These are phyloP conservation scores for Pollachius pollachius DNA, from an alignment of 2,113 vertebrate species.

Conservation along the genomic window DNA sequence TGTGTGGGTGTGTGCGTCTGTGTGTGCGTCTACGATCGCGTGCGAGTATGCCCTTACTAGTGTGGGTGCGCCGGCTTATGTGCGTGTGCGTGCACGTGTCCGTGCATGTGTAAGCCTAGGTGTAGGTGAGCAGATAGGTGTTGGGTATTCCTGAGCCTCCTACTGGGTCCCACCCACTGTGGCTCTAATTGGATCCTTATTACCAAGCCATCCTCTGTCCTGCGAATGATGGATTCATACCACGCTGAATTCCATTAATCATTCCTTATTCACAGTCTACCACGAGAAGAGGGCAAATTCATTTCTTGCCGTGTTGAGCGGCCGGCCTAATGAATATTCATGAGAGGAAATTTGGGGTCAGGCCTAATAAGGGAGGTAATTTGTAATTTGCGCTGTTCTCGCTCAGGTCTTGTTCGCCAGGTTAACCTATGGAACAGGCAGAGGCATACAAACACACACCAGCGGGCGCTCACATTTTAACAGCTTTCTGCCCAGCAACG, in stretches of 20 bases:
- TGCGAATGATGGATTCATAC: constrained; percentile 79
- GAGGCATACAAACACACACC: constrained; percentile 37
- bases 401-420: constrained; percentile 70
- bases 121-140: constrained; percentile 31
- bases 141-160: constrained; percentile 43
- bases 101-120: constrained; percentile 15
- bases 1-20: background rate
- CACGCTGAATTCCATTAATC: constrained; percentile 81
- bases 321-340: constrained; percentile 79
- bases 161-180: constrained; percentile 72
- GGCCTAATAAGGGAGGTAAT: constrained; percentile 80
- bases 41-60: background rate
- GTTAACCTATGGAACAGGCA: constrained; percentile 70
- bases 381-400: constrained; percentile 80
- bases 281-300: constrained; percentile 71
- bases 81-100: constrained; percentile 16
- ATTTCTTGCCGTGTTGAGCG: constrained; percentile 60
- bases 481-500: constrained; percentile 36
- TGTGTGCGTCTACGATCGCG: background rate
- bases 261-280: constrained; percentile 80
- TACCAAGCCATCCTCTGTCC: constrained; percentile 68
- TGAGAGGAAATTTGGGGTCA: constrained; percentile 82
- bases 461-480: constrained; percentile 35
- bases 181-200: constrained; percentile 84
- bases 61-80: constrained; percentile 8